These are phyloP conservation scores for Indicator maculatus DNA, from an alignment of 2,113 vertebrate species.

Conservation along the genomic window DNA sequence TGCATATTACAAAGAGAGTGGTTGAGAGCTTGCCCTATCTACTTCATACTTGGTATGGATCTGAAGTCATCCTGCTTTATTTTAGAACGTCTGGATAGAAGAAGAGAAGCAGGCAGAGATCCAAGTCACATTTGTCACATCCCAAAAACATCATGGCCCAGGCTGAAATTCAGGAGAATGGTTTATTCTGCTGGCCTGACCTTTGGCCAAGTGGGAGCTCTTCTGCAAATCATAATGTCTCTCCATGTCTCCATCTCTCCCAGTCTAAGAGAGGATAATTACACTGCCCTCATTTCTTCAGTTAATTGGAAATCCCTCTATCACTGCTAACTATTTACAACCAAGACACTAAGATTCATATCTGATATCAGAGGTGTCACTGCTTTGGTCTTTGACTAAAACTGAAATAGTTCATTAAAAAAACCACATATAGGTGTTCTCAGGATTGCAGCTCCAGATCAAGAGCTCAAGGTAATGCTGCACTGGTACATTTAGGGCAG, in stretches of 20 bases:
- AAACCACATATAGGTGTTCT: neutral
- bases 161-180: neutral
- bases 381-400: neutral
- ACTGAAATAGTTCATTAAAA: neutral
- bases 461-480: neutral
- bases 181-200: neutral
- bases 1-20: neutral
- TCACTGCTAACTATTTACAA: neutral
- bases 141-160: neutral
- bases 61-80: neutral
- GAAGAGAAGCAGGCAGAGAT: neutral
- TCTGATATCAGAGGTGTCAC: neutral
- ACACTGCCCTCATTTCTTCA: neutral
- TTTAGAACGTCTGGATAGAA: neutral
- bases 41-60: neutral
- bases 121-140: neutral
- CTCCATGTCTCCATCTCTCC: neutral
- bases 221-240: neutral
- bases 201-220: neutral
- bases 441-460: neutral
- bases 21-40: neutral
- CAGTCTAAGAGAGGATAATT: neutral
- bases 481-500: neutral
- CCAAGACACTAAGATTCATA: neutral
- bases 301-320: neutral